phyloP scores from a whole-genome alignment of 2,888 invertebrate genomes.

The Phengaris arion region DNA sequence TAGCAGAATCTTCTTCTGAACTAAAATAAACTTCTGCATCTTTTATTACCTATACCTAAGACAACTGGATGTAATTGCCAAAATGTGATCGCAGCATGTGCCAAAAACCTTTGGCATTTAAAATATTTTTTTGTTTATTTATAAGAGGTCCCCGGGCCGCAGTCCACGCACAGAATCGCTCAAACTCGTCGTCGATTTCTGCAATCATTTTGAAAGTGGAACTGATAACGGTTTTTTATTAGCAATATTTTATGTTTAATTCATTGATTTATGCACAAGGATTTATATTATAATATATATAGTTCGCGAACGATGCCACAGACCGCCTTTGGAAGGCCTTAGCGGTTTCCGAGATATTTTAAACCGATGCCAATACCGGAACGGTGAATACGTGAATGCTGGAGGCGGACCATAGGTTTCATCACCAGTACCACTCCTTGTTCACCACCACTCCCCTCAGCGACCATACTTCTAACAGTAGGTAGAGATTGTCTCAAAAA shows the following conservation, averaged over 20 bases:
- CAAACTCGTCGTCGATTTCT: conserved; percentile 8
- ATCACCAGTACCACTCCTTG: too few species aligned
- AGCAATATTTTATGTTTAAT: conserved; percentile 24
- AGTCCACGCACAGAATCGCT: background rate
- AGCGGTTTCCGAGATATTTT: conserved; percentile 11
- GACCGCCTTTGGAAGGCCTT: conserved; percentile 11
- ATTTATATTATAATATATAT: conserved; percentile 19
- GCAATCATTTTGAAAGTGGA: conserved; percentile 27
- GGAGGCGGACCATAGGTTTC: too few species aligned
- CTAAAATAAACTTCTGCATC: background rate
- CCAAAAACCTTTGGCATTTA: conserved; percentile 14
- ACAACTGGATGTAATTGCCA: background rate
- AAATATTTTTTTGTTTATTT: conserved; percentile 16
- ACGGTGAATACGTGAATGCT: background rate
- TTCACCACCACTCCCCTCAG: too few species aligned
- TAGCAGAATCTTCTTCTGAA: background rate
- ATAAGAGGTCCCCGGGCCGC: background rate
- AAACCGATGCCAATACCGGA: background rate
- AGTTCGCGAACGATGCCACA: conserved; percentile 5
- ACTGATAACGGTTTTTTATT: conserved; percentile 24
- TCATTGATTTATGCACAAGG: conserved; percentile 13
- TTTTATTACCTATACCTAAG: background rate
- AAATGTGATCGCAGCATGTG: background rate
- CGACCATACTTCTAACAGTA: too few species aligned
- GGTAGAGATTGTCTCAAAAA: too few species aligned